Evolutionary conservation across 2,113 vertebrate genomes (phyloP).

Genomic region (Oreamnos americanus): DNA sequence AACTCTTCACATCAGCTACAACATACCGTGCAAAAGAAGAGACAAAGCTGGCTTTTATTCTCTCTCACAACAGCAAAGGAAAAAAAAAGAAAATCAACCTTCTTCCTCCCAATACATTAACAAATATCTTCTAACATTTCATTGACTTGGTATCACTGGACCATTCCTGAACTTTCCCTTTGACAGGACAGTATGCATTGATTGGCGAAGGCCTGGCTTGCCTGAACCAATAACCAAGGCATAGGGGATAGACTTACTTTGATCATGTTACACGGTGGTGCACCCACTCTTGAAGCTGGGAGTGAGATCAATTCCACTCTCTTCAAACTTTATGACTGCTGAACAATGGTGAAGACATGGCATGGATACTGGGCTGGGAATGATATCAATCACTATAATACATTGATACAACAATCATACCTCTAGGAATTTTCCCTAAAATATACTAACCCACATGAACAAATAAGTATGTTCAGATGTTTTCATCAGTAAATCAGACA

Average conservation of each 20-base stretch:
- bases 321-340: background rate
- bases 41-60: background rate
- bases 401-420: background rate
- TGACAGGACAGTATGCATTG: background rate
- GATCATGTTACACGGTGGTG: background rate
- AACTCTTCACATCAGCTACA: background rate
- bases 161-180: background rate
- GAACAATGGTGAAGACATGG: background rate
- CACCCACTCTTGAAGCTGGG: background rate
- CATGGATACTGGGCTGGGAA: background rate
- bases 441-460: background rate
- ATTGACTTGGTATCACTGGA: background rate
- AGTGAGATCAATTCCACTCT: background rate
- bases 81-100: background rate
- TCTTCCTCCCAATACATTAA: background rate
- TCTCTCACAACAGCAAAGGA: background rate
- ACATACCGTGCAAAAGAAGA: background rate
- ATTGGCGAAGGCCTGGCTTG: background rate
- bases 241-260: background rate
- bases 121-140: background rate
- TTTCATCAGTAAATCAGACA: conserved; percentile 14
- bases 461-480: background rate
- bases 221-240: background rate
- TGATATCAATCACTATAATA: background rate
- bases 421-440: background rate